phyloP scores from a whole-genome alignment of 2,797 vertebrate genomes.

The Rhinella marina region DNA sequence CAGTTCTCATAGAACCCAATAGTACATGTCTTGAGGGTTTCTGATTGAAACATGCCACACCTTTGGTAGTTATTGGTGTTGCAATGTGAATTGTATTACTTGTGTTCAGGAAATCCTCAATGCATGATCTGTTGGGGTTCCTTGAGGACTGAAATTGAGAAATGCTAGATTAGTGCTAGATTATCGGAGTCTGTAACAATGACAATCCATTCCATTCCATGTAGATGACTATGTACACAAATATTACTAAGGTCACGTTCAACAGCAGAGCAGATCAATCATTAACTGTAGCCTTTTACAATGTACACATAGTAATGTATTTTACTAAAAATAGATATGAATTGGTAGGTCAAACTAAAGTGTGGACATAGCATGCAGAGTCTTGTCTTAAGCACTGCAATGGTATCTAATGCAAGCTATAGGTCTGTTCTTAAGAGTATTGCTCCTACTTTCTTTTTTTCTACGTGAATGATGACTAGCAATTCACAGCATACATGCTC shows the following conservation, averaged over 20 bases:
- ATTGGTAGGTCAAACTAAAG: background rate
- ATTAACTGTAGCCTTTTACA: conserved; percentile 12
- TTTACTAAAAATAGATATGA: conserved; percentile 1
- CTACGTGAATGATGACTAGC: background rate
- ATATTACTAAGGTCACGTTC: background rate
- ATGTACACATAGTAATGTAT: background rate
- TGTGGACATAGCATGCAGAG: background rate
- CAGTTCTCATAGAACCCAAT: too few species aligned
- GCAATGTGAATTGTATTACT: background rate
- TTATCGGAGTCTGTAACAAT: background rate
- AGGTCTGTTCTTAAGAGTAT: background rate
- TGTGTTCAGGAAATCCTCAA: background rate
- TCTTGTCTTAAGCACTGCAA: background rate
- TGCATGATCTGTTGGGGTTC: background rate
- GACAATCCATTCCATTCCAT: background rate
- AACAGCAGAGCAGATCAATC: conserved; percentile 1
- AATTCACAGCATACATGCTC: background rate
- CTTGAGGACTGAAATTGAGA: background rate
- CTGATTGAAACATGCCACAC: background rate
- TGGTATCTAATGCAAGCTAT: background rate
- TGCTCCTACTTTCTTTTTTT: too few species aligned
- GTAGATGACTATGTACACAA: background rate
- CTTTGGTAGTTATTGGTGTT: background rate
- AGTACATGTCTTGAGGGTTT: background rate
- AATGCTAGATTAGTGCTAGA: background rate